These are phyloP conservation scores for Arctopsyche grandis DNA, from an alignment of 1,140 invertebrate genomes.

Conservation along the genomic window DNA sequence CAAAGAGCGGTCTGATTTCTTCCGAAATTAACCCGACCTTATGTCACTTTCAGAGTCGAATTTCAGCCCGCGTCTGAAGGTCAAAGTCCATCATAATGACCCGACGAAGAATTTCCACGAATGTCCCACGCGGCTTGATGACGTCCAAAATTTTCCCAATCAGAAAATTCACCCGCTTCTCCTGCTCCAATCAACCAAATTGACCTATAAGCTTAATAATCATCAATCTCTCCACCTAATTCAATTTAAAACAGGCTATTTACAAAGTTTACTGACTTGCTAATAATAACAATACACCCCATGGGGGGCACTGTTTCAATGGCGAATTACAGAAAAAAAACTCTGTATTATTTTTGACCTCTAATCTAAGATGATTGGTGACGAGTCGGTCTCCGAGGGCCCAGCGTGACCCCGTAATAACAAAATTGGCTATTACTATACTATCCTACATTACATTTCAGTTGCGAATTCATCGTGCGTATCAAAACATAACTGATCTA, in stretches of 20 bases:
- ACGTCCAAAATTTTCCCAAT: too few relatives aligned
- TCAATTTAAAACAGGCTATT: too few relatives aligned
- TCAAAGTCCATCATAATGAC: slow-evolving; percentile 28
- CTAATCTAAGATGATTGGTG: neutral
- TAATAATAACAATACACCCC: neutral
- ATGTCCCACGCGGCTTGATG: neutral
- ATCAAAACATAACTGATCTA: slow-evolving; percentile 2
- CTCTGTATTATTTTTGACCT: slow-evolving; percentile 14
- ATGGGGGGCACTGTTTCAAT: neutral
- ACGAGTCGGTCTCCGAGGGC: neutral
- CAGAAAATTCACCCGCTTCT: neutral
- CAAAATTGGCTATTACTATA: neutral
- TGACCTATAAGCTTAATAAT: too few relatives aligned
- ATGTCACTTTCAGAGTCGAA: slow-evolving; percentile 18
- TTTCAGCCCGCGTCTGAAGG: slow-evolving; percentile 20
- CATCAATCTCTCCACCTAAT: too few relatives aligned
- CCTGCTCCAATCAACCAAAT: neutral
- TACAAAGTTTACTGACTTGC: too few relatives aligned
- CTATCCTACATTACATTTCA: too few relatives aligned
- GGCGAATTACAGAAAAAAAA: neutral
- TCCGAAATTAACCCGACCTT: slow-evolving; percentile 1
- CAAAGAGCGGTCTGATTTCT: neutral
- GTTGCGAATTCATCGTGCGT: neutral
- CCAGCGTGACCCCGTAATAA: neutral
- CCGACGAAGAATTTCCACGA: neutral